These are phyloP conservation scores for Siphlonurus alternatus DNA, from an alignment of 2,888 invertebrate genomes.

Conservation along the genomic window DNA sequence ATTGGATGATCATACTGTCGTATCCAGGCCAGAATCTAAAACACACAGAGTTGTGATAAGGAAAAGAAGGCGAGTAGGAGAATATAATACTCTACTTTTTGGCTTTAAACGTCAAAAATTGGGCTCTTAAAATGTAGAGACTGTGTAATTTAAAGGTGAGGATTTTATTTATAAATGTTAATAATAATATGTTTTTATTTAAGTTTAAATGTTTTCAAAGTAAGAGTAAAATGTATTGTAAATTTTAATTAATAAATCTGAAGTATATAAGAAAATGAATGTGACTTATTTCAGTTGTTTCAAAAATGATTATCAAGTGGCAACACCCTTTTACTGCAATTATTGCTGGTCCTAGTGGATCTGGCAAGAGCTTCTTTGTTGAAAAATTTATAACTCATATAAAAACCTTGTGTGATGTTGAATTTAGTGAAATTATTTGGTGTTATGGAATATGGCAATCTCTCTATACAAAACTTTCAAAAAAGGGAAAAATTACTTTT, in stretches of 20 bases:
- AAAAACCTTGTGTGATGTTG: not conserved
- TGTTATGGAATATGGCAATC: conserved; percentile 1
- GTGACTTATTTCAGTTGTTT: not conserved
- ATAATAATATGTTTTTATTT: not conserved
- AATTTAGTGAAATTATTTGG: not conserved
- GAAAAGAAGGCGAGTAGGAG: conserved; percentile 3
- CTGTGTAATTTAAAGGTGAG: too few relatives aligned
- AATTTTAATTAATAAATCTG: too few relatives aligned
- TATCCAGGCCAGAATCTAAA: conserved; percentile 4
- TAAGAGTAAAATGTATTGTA: not conserved
- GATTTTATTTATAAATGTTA: not conserved
- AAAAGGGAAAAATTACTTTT: not conserved
- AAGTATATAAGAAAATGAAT: too few relatives aligned
- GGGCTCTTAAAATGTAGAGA: not conserved
- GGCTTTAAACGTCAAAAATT: conserved; percentile 1
- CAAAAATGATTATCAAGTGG: not conserved
- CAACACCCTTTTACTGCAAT: not conserved
- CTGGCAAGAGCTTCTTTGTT: not conserved
- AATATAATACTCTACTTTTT: conserved; percentile 5
- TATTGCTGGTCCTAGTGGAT: not conserved
- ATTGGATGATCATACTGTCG: not conserved
- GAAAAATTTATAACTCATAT: not conserved
- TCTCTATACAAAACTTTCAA: not conserved
- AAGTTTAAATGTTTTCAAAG: not conserved
- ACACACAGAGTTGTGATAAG: not conserved